phyloP scores from a whole-genome alignment of 2,797 vertebrate genomes.

The Intellagama lesueurii region DNA sequence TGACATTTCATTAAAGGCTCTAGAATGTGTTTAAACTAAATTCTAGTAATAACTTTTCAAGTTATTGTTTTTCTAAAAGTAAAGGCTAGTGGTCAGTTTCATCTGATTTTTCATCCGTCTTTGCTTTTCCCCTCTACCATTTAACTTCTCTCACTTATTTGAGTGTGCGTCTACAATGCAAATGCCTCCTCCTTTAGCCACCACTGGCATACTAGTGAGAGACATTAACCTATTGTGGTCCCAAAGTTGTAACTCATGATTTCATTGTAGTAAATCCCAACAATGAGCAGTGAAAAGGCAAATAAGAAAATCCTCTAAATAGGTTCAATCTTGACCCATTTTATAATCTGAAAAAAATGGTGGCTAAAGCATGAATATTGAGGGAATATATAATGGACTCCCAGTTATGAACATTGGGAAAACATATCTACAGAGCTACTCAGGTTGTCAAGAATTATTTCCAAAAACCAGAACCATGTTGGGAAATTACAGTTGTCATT shows the following conservation, averaged over 20 bases:
- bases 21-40: rapidly evolving
- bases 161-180: background rate
- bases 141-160: background rate
- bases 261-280: background rate
- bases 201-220: background rate
- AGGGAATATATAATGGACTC: background rate
- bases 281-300: background rate
- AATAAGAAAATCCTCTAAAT: background rate
- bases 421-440: background rate
- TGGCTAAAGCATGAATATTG: background rate
- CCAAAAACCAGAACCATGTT: background rate
- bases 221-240: background rate
- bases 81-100: background rate
- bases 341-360: background rate
- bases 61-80: background rate
- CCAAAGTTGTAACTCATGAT: background rate
- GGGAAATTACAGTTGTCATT: background rate
- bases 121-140: background rate
- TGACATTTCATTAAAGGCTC: background rate
- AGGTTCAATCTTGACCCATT: background rate
- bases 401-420: background rate
- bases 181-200: background rate
- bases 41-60: background rate
- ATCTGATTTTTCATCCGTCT: background rate
- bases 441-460: background rate